These are phyloP conservation scores for Ammospiza maritima DNA, from an alignment of 2,797 vertebrate species.

Conservation along the genomic window DNA sequence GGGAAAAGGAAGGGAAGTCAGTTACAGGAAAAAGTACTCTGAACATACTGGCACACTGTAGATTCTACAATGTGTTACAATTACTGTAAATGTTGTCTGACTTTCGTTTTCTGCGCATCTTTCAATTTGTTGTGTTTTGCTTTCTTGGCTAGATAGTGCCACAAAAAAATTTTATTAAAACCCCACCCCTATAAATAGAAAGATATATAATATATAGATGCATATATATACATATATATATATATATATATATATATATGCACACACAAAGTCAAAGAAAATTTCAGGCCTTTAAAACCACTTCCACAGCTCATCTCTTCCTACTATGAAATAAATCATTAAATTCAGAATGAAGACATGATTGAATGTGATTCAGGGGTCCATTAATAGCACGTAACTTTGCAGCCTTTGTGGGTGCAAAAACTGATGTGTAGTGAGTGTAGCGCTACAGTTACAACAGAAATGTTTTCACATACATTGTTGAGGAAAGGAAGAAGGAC, in stretches of 20 bases:
- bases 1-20: not conserved
- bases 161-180: not conserved
- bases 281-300: not conserved
- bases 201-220: not conserved
- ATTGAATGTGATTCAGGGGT: not conserved
- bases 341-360: not conserved
- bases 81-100: not conserved
- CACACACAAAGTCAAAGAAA: not conserved
- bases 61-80: not conserved
- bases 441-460: not conserved
- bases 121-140: not conserved
- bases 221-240: no score
- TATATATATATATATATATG: no score
- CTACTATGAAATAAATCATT: not conserved
- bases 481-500: not conserved
- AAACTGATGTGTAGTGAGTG: not conserved
- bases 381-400: not conserved
- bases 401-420: not conserved
- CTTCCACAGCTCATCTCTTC: not conserved
- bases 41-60: not conserved
- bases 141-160: not conserved
- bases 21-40: not conserved
- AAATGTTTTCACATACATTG: not conserved
- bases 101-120: not conserved
- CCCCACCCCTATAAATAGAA: not conserved